Evolutionary conservation across 1,140 invertebrate species (phyloP).

Genomic region (Eupeodes corollae): DNA sequence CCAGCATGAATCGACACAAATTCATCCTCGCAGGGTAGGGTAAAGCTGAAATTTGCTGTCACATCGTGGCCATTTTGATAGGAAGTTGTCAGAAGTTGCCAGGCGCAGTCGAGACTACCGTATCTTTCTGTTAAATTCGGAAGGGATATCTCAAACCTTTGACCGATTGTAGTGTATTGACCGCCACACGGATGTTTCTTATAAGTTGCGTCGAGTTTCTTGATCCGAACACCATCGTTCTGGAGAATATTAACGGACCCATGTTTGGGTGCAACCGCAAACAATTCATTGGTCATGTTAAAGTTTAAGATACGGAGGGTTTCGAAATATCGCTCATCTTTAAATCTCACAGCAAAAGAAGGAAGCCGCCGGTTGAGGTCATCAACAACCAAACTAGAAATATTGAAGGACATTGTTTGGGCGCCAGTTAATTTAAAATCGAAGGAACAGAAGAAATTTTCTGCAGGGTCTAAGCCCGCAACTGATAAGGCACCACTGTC

Average conservation of each 20-base stretch:
- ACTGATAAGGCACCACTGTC: slow-evolving; percentile 10
- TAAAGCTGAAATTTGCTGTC: slow-evolving; percentile 14
- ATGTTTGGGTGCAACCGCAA: slow-evolving; percentile 8
- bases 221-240: not conserved
- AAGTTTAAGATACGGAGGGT: not conserved
- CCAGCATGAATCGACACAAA: slow-evolving; percentile 9
- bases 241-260: slow-evolving; percentile 10
- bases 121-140: slow-evolving; percentile 7
- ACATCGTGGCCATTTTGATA: slow-evolving; percentile 8
- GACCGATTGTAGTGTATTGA: not conserved
- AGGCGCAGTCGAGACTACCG: slow-evolving; percentile 17
- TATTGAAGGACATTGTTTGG: slow-evolving; percentile 18
- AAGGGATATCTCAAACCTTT: slow-evolving; percentile 7
- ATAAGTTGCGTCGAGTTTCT: slow-evolving; percentile 7
- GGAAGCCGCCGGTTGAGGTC: not conserved
- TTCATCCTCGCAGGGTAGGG: slow-evolving; percentile 22
- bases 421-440: slow-evolving; percentile 4
- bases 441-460: slow-evolving; percentile 14
- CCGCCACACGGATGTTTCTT: slow-evolving; percentile 18
- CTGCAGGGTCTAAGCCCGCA: not conserved
- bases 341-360: slow-evolving; percentile 5
- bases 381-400: not conserved
- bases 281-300: slow-evolving; percentile 9
- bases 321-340: slow-evolving; percentile 1
- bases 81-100: slow-evolving; percentile 4